Evolutionary conservation across 2,888 invertebrate genomes (phyloP), one percentile per base, ranked within the genome.

Genomic region (Eristalis arbustorum): DNA sequence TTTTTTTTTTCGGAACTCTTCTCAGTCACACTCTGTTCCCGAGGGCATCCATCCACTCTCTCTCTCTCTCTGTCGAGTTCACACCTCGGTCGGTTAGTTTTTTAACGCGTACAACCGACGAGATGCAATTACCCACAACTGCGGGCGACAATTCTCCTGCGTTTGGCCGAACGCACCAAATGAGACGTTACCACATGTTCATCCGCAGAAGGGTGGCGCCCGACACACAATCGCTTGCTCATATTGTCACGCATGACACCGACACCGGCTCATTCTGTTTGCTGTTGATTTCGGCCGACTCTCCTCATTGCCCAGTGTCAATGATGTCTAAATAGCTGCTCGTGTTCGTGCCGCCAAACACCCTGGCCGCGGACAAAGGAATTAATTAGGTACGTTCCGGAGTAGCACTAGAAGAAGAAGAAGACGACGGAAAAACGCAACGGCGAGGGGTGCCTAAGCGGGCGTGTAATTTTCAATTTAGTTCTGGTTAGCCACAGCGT

Each of bases 391-490:
- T 83, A 76, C 76, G 77, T 25, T 25, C 25, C 59, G 5, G 22
- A 18, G 56, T 14, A 8, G 25, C 25, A 59, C 14, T 25, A 25
- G 25, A 28, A 59, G 59, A 59, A 8, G 2, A 2, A 22, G 22
- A 57, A 10, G 10, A 31, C 28, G 23, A 8, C 22, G 3, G 25
- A 59, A 14, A 59, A 1, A n/a, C 13, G n/a, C 56, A 56, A n/a
- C 59, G 23, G 84, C 84, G 69, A 89, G 88, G 90, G 91, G 91
- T 92, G 92, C 89, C 90, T 91, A 92, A 92, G 91, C 91, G 91
- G 91, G 90, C 92, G 91, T 92, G 91, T 92, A 92, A 92, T 91
- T 91, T 90, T 90, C 91, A 91, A 91, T 91, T 92, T 91, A 89
- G 89, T 89, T 89, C 88, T 90, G 90, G 91, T 90, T 90, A 89